phyloP scores from a whole-genome alignment of 2,797 vertebrate genomes.

The Pogonophryne albipinna region DNA sequence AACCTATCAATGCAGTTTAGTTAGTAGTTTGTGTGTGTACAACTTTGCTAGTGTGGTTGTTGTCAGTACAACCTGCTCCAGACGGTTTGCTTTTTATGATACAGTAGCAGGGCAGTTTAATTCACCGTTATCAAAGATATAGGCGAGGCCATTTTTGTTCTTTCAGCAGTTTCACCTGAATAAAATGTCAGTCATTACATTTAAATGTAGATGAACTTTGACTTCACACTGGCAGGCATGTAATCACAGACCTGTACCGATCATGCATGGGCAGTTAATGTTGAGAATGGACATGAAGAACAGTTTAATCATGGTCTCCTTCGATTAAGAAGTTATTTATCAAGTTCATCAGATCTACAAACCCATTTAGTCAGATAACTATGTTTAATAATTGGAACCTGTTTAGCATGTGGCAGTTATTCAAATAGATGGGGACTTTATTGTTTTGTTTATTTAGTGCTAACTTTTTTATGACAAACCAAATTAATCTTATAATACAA shows the following conservation, averaged over 20 bases:
- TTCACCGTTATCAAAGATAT: constrained; percentile 3
- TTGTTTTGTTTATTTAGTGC: not conserved
- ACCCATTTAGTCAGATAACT: not conserved
- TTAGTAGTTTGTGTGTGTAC: constrained; percentile 7
- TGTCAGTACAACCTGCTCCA: not conserved
- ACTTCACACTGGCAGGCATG: not conserved
- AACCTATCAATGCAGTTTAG: constrained; percentile 3
- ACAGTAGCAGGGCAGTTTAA: not conserved
- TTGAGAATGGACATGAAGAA: not conserved
- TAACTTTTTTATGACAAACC: not conserved
- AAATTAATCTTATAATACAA: not conserved
- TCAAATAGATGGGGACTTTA: not conserved
- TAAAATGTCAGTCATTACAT: constrained; percentile 4
- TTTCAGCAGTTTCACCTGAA: constrained; percentile 4
- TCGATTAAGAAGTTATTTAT: not conserved
- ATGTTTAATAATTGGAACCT: too few relatives aligned
- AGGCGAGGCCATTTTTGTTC: not conserved
- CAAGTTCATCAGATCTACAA: not conserved
- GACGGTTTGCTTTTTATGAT: not conserved
- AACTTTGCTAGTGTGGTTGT: not conserved
- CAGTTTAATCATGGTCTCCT: not conserved
- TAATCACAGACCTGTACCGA: constrained; percentile 6
- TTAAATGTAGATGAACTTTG: constrained; percentile 1
- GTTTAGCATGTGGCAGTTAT: not conserved
- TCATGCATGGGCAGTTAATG: not conserved